These are phyloP conservation scores for Masticophis lateralis DNA, from an alignment of 2,797 vertebrate species.

Conservation along the genomic window DNA sequence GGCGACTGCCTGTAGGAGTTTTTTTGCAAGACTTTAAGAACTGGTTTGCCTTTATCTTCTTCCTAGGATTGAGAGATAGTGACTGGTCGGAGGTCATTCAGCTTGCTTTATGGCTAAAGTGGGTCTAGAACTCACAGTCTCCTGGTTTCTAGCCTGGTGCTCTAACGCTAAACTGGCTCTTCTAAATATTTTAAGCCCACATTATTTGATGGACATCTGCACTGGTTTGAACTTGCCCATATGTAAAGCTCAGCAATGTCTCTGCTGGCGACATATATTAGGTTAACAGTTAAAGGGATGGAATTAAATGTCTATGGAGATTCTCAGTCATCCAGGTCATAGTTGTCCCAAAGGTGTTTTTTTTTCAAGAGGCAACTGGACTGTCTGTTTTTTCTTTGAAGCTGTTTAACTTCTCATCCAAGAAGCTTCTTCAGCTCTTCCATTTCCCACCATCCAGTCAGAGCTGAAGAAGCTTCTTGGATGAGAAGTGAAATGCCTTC, in stretches of 20 bases:
- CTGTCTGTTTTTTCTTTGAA: too few species aligned
- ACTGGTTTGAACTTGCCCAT: background rate
- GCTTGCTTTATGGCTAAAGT: background rate
- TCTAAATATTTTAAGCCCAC: background rate
- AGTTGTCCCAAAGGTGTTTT: too few species aligned
- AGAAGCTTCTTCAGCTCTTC: too few species aligned
- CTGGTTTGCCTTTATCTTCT: background rate
- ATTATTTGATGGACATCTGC: background rate
- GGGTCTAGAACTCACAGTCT: background rate
- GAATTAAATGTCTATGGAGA: background rate
- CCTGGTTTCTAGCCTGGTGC: background rate
- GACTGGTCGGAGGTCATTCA: background rate
- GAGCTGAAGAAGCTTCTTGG: too few species aligned
- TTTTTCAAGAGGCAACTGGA: too few species aligned
- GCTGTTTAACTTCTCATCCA: too few species aligned
- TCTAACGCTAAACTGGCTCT: background rate
- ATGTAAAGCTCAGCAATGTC: background rate
- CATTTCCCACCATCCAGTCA: too few species aligned
- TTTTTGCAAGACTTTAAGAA: background rate
- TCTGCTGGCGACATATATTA: background rate
- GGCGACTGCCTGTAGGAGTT: background rate
- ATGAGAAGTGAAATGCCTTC: too few species aligned
- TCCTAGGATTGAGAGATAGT: background rate
- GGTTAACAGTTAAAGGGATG: background rate
- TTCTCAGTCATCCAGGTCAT: too few species aligned